Conservation (phyloP, 2,113 vertebrate genomes). For the Opisthocomus hoazin region DNA sequence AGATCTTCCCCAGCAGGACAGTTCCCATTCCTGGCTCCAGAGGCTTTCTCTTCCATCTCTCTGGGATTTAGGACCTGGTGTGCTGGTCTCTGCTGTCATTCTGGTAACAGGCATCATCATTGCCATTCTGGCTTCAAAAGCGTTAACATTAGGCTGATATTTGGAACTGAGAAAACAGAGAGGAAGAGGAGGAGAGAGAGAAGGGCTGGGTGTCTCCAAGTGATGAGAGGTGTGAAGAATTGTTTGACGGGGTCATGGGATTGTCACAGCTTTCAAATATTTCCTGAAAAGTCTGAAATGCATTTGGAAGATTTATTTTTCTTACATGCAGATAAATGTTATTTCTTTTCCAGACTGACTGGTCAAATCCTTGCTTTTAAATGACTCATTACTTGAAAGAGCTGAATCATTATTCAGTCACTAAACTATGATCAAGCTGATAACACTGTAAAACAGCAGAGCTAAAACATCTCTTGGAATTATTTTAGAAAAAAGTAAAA, state of each 20-base stretch:
- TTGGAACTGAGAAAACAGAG: background rate
- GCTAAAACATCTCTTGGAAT: background rate
- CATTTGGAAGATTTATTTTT: background rate
- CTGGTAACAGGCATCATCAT: background rate
- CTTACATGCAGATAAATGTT: background rate
- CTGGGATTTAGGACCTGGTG: background rate
- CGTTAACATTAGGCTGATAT: background rate
- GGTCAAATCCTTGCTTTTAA: background rate
- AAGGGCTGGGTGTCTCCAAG: background rate
- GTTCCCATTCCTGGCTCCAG: background rate
- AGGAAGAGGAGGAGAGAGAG: background rate
- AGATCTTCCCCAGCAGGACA: background rate
- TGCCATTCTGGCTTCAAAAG: background rate
- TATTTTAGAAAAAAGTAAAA: background rate
- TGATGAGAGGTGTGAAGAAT: background rate
- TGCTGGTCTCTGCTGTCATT: background rate
- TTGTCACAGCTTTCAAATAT: background rate
- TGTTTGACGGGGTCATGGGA: background rate
- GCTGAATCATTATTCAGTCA: background rate
- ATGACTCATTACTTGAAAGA: background rate
- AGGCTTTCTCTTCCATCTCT: background rate
- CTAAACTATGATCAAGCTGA: background rate
- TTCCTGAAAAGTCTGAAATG: background rate
- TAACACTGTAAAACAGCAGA: background rate
- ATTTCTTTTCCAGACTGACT: background rate